A percentile compares a stretch with the other conserved stretches of the same genome.
phyloP scores from a whole-genome alignment of 2,888 invertebrate species.

The Archips crataeganus region DNA sequence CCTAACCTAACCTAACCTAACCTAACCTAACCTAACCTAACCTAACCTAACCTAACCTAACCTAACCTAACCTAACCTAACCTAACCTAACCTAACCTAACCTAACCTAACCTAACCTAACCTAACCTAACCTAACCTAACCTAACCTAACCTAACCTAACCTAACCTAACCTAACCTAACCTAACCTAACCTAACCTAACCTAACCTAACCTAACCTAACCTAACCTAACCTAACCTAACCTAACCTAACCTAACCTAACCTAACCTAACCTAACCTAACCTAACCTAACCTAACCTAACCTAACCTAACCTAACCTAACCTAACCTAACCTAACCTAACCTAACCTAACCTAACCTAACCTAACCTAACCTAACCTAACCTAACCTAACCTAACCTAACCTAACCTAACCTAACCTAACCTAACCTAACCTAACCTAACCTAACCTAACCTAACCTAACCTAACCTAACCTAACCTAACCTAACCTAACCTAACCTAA shows the following conservation, averaged over 20 bases:
- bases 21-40: conserved; percentile 30
- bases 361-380: conserved; percentile 31
- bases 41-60: conserved; percentile 19
- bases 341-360: conserved; percentile 31
- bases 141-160: conserved; percentile 31
- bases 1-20: conserved; percentile 43
- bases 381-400: conserved; percentile 31
- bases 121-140: conserved; percentile 7
- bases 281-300: conserved; percentile 18
- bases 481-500: conserved; percentile 31
- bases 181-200: conserved; percentile 31
- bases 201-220: conserved; percentile 31
- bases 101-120: conserved; percentile 29
- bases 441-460: conserved; percentile 31
- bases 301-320: conserved; percentile 31
- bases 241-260: conserved; percentile 23
- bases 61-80: conserved; percentile 28
- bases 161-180: conserved; percentile 31
- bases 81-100: conserved; percentile 34
- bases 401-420: conserved; percentile 31
- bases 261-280: conserved; percentile 18
- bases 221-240: conserved; percentile 31
- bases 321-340: conserved; percentile 31
- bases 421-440: conserved; percentile 31
- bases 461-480: conserved; percentile 31